Percentiles rank a stretch among this genome's conserved stretches.
Evolutionary conservation across 1,140 invertebrate genomes (phyloP).

Genomic region (Maconellicoccus hirsutus): DNA sequence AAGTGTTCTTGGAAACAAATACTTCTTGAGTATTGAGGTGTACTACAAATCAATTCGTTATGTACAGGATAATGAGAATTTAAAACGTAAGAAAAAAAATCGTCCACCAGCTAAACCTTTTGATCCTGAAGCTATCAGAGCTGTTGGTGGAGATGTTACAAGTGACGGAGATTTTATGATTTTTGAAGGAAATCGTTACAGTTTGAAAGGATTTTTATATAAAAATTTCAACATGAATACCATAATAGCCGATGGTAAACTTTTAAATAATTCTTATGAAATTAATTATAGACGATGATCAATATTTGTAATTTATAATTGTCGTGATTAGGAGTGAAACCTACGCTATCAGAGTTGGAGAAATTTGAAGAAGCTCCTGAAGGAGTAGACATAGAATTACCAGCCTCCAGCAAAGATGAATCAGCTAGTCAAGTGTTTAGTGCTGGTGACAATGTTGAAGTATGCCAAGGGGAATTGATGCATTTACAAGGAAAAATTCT

Average conservation of each 20-base stretch:
- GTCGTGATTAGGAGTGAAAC: constrained; percentile 52
- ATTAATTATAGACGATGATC: no score
- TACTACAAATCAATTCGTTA: neutral
- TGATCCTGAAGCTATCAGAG: constrained; percentile 85
- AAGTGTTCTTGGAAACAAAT: no score
- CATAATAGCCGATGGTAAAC: constrained; percentile 66
- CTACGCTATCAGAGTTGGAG: constrained; percentile 86
- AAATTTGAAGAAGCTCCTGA: constrained; percentile 92
- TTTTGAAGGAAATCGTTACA: constrained; percentile 93
- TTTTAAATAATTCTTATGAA: neutral
- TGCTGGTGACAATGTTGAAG: constrained; percentile 90
- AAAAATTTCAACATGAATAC: constrained; percentile 91
- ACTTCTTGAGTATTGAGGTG: neutral
- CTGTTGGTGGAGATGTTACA: constrained; percentile 90
- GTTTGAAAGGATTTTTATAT: constrained; percentile 86
- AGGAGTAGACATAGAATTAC: constrained; percentile 70
- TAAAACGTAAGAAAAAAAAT: constrained; percentile 77
- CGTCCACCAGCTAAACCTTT: constrained; percentile 84
- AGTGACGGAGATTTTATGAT: constrained; percentile 93
- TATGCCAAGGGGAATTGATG: constrained; percentile 87
- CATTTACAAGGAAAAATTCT: constrained; percentile 89
- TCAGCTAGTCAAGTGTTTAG: constrained; percentile 70
- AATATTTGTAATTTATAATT: no score
- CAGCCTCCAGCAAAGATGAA: constrained; percentile 48
- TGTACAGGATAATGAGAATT: constrained; percentile 55